phyloP scores from a whole-genome alignment of 2,888 invertebrate genomes.

The Diarsia mendica region DNA sequence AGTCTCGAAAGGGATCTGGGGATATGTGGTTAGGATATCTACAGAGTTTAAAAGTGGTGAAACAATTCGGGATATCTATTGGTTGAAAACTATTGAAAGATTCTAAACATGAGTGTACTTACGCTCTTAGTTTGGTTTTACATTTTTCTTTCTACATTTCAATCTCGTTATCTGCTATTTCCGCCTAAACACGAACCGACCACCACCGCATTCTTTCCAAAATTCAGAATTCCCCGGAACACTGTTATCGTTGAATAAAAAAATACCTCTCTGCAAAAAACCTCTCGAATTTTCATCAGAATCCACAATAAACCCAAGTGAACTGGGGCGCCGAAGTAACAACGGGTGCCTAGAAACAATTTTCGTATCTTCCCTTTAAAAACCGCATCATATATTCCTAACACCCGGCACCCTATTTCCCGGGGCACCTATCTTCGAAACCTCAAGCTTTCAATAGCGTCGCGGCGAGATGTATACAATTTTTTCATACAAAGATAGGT shows the following conservation, averaged over 20 bases:
- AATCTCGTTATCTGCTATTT: background rate
- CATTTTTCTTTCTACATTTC: background rate
- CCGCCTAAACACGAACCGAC: background rate
- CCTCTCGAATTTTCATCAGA: constrained; percentile 56
- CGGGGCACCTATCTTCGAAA: constrained; percentile 69
- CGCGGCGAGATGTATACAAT: constrained; percentile 64
- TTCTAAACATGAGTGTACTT: background rate
- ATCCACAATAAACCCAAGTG: constrained; percentile 53
- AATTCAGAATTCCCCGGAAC: constrained; percentile 17
- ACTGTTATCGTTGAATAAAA: constrained; percentile 46
- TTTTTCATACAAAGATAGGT: constrained; percentile 71
- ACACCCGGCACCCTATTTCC: constrained; percentile 62
- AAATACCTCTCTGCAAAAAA: constrained; percentile 43
- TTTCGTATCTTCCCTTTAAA: constrained; percentile 58
- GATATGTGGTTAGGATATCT: background rate
- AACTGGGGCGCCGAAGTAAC: constrained; percentile 44
- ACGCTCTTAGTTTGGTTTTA: background rate
- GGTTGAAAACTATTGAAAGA: background rate
- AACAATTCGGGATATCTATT: background rate
- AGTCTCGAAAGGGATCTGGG: background rate
- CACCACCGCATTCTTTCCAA: constrained; percentile 14
- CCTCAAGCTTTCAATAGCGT: constrained; percentile 66
- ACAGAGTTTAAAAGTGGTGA: background rate
- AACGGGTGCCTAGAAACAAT: constrained; percentile 58
- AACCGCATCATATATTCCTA: constrained; percentile 61